A percentile compares a stretch with the other conserved stretches of the same genome.
Conservation (phyloP, 1,140 invertebrate species). For the Drosophila varians region DNA sequence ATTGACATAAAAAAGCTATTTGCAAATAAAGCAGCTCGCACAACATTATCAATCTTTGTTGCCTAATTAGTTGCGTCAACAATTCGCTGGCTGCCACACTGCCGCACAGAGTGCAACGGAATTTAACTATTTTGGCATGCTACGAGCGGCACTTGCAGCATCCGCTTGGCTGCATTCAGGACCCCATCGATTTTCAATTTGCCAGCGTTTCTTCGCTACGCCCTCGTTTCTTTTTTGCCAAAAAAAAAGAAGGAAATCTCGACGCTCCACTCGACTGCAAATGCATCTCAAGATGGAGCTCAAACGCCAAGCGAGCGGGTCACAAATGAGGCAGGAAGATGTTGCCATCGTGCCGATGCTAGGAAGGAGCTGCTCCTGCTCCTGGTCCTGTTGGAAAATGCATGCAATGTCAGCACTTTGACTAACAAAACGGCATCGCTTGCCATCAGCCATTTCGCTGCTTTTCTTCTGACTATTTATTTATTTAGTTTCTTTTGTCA, state of each 20-base stretch:
- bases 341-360: slow-evolving; percentile 6
- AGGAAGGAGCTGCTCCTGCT: slow-evolving; percentile 8
- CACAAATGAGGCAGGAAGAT: slow-evolving; percentile 54
- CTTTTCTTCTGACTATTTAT: slow-evolving; percentile 42
- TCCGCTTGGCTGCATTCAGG: slow-evolving; percentile 30
- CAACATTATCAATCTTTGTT: slow-evolving; percentile 52
- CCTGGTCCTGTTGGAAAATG: slow-evolving; percentile 19
- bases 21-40: neutral
- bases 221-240: neutral
- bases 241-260: slow-evolving; percentile 54
- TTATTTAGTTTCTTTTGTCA: slow-evolving; percentile 48
- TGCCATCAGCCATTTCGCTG: slow-evolving; percentile 29
- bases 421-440: slow-evolving; percentile 46
- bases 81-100: slow-evolving; percentile 14
- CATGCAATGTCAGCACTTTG: slow-evolving; percentile 39
- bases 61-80: slow-evolving; percentile 63
- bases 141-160: slow-evolving; percentile 10
- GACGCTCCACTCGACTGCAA: slow-evolving; percentile 40
- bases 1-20: slow-evolving; percentile 22
- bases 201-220: slow-evolving; percentile 19
- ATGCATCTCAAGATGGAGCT: slow-evolving; percentile 24
- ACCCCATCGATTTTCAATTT: slow-evolving; percentile 69
- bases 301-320: slow-evolving; percentile 18
- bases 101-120: slow-evolving; percentile 13
- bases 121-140: slow-evolving; percentile 38